Base-by-base conservation (phyloP, 2,797 vertebrate species). In the Pipistrellus pipistrellus region DNA sequence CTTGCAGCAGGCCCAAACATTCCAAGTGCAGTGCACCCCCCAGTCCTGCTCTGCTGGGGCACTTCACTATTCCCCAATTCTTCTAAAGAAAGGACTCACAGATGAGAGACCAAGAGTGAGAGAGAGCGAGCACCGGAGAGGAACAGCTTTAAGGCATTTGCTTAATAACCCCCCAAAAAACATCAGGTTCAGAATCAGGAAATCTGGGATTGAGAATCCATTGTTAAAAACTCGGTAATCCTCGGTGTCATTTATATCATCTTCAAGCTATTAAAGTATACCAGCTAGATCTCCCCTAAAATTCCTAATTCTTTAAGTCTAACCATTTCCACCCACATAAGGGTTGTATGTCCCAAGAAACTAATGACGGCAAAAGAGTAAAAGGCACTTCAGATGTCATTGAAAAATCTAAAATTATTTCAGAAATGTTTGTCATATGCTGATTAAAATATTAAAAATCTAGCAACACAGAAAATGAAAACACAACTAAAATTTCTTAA, bases 381-480 rank as follows among this genome's bases (percentile, higher is more conserved):
- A 97, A 96, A 78, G 64, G 89, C 87, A 84, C 93, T 97, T 96
- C 96, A 86, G 90, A 95, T 96, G 92, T 97, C 96, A 96, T 66
- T 96, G 96, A 97, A 92, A 84, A 97, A 97, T 87, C 92, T 92
- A 94, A 97, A 98, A 95, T 94, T 95, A 97, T 96, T 97, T 97
- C 94, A 93, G 96, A 90, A 95, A 97, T 80, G 95, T 95, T 83
- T 96, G 83, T 87, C 91, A 96, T 41, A 64, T 84, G 90, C 73
- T 96, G 95, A 97, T 94, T 97, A 95, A 97, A 97, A 98, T 94
- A 95, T 94, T 95, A 96, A 66, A 97, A 97, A 97, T 95, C 92
- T 55, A 91, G 72, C 69, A 88, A 85, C 10, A 21, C 18, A 78
- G 6, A 27, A 87, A 78, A 93, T 30, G 5, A 35, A 88, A 76